phyloP scores from a whole-genome alignment of 2,797 vertebrate genomes.

The Etheostoma nigrum region DNA sequence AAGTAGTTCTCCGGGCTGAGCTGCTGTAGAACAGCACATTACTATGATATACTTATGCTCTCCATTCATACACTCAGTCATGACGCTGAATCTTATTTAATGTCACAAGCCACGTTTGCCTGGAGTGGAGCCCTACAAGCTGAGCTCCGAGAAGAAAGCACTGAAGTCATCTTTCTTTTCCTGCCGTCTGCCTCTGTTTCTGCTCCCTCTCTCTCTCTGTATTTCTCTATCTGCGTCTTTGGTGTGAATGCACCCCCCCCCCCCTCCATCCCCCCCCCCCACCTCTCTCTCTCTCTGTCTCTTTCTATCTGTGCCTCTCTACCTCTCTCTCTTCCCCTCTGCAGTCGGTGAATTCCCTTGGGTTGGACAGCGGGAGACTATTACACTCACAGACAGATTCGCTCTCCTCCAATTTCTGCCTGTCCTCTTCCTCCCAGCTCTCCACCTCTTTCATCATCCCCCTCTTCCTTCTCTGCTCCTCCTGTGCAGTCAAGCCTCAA shows the following conservation, averaged over 20 bases:
- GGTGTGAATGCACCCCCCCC: conserved; percentile 52
- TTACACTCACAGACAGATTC: conserved; percentile 87
- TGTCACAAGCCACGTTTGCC: conserved; percentile 70
- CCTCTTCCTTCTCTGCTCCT: conserved; percentile 43
- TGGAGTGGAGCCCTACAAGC: conserved; percentile 62
- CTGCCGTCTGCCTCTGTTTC: conserved; percentile 46
- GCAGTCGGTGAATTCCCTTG: conserved; percentile 84
- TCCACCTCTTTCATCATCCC: conserved; percentile 63
- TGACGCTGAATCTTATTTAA: conserved; percentile 71
- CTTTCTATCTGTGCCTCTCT: conserved; percentile 62
- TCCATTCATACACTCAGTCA: conserved; percentile 69
- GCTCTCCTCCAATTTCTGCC: conserved; percentile 87
- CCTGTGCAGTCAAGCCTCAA: conserved; percentile 36
- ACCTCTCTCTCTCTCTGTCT: conserved; percentile 57
- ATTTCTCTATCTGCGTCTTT: conserved; percentile 56
- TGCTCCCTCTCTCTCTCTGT: conserved; percentile 35
- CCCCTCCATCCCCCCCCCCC: conserved; percentile 8
- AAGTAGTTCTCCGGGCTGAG: conserved; percentile 46
- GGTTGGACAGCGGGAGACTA: conserved; percentile 85
- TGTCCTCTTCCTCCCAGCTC: conserved; percentile 75
- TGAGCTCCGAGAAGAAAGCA: conserved; percentile 48
- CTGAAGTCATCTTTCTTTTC: conserved; percentile 68
- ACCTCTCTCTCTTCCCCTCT: conserved; percentile 74
- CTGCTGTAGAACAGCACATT: conserved; percentile 49
- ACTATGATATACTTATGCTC: conserved; percentile 67